phyloP scores from a whole-genome alignment of 2,888 invertebrate genomes.

The Drosophila tripunctata region DNA sequence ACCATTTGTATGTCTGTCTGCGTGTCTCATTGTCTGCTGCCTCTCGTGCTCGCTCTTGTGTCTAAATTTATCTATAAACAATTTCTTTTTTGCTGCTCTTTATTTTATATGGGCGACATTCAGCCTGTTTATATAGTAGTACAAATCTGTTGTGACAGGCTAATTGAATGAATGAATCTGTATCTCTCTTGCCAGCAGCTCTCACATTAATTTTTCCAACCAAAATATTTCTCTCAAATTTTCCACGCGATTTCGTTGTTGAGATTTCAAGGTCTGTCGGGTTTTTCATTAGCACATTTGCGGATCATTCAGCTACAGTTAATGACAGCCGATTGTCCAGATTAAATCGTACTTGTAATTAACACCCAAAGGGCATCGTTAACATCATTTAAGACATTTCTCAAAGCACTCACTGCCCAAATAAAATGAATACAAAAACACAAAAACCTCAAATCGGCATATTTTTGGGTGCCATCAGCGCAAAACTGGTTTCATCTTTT shows the following conservation, averaged over 20 bases:
- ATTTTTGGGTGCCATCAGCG: constrained; percentile 44
- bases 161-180: constrained; percentile 68
- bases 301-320: constrained; percentile 61
- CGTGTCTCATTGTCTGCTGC: constrained; percentile 17
- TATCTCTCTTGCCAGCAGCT: constrained; percentile 36
- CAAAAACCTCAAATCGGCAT: constrained; percentile 29
- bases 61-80: constrained; percentile 72
- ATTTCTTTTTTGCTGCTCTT: constrained; percentile 15
- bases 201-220: constrained; percentile 18
- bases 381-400: constrained; percentile 71
- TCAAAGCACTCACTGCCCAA: constrained; percentile 23
- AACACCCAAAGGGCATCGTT: constrained; percentile 81
- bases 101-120: constrained; percentile 40
- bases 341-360: constrained; percentile 73
- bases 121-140: constrained; percentile 45
- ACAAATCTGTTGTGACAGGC: constrained; percentile 54
- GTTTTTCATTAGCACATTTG: constrained; percentile 69
- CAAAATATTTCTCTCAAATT: constrained; percentile 14
- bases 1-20: constrained; percentile 9
- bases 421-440: not conserved
- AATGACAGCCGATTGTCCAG: constrained; percentile 74
- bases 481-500: constrained; percentile 43
- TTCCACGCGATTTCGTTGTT: constrained; percentile 24
- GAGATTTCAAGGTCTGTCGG: constrained; percentile 57
- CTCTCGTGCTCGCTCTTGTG: constrained; percentile 36